Evolutionary conservation across 2,113 vertebrate genomes (phyloP).

Genomic region (Myiagra hebetior): DNA sequence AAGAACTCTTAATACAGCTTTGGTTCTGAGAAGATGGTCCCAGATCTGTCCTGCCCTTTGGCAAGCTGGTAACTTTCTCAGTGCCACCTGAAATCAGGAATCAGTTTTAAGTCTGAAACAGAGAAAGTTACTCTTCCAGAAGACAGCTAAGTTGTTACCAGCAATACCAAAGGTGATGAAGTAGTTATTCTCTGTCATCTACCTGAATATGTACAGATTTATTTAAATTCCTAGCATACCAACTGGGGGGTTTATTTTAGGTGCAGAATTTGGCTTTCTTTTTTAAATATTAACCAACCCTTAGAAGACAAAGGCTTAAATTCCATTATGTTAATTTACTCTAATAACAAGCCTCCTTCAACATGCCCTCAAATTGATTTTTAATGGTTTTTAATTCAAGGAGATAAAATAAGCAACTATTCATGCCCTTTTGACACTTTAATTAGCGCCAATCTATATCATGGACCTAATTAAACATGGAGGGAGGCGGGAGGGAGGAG

Average conservation of each 20-base stretch:
- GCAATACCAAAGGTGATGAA: not conserved
- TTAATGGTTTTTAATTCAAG: slow-evolving; percentile 55
- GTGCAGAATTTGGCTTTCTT: not conserved
- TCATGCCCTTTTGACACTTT: slow-evolving; percentile 36
- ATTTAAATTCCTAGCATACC: not conserved
- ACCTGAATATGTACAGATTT: not conserved
- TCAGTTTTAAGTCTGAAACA: not conserved
- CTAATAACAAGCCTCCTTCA: slow-evolving; percentile 45
- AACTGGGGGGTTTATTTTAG: not conserved
- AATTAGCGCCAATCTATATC: slow-evolving; percentile 22
- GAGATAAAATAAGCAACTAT: slow-evolving; percentile 54
- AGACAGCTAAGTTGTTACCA: not conserved
- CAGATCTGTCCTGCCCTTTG: not conserved
- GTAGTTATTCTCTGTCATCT: not conserved
- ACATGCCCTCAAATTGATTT: slow-evolving; percentile 61
- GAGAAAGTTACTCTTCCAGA: not conserved
- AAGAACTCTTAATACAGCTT: not conserved
- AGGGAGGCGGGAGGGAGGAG: not conserved
- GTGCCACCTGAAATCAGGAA: not conserved
- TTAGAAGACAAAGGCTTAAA: not conserved
- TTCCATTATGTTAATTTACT: slow-evolving; percentile 48
- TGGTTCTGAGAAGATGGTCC: not conserved
- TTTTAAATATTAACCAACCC: not conserved
- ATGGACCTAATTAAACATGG: slow-evolving; percentile 25
- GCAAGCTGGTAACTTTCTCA: not conserved